A percentile compares a stretch with the other conserved stretches of the same genome.
These are phyloP conservation scores for Poecilia gillii DNA, from an alignment of 2,797 vertebrate genomes.

Conservation along the genomic window DNA sequence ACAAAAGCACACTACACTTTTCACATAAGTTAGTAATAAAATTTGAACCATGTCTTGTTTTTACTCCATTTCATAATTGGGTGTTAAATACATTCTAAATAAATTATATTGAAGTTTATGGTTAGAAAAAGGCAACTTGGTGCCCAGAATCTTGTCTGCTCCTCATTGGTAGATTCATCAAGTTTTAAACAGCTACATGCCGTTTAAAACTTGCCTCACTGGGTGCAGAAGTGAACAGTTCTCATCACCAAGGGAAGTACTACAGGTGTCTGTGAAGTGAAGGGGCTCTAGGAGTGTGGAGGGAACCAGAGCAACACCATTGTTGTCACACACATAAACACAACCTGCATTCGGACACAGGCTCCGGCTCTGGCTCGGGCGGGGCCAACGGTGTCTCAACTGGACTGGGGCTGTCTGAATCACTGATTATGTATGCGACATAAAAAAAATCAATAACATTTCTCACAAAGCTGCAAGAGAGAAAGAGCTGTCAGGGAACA, in stretches of 20 bases:
- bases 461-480: slow-evolving; percentile 15
- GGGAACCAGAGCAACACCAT: slow-evolving; percentile 46
- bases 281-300: slow-evolving; percentile 31
- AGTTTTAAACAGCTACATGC: slow-evolving; percentile 33
- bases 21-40: not conserved
- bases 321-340: slow-evolving; percentile 53
- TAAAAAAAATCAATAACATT: slow-evolving; percentile 39
- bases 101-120: not conserved
- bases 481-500: not conserved
- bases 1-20: not conserved
- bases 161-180: slow-evolving; percentile 35
- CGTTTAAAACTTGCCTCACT: slow-evolving; percentile 37
- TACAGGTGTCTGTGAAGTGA: slow-evolving; percentile 46
- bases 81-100: not conserved
- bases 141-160: slow-evolving; percentile 36
- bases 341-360: slow-evolving; percentile 77
- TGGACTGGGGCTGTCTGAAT: slow-evolving; percentile 75
- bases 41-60: not conserved
- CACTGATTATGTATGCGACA: slow-evolving; percentile 72
- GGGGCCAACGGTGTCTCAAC: slow-evolving; percentile 70
- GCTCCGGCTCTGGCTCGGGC: slow-evolving; percentile 71
- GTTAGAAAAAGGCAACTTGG: not conserved
- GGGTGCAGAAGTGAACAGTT: slow-evolving; percentile 37
- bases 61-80: not conserved
- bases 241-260: slow-evolving; percentile 27